A percentile compares a stretch with the other conserved stretches of the same genome.
Conservation (phyloP, 2,113 vertebrate genomes). For the Passer montanus region DNA sequence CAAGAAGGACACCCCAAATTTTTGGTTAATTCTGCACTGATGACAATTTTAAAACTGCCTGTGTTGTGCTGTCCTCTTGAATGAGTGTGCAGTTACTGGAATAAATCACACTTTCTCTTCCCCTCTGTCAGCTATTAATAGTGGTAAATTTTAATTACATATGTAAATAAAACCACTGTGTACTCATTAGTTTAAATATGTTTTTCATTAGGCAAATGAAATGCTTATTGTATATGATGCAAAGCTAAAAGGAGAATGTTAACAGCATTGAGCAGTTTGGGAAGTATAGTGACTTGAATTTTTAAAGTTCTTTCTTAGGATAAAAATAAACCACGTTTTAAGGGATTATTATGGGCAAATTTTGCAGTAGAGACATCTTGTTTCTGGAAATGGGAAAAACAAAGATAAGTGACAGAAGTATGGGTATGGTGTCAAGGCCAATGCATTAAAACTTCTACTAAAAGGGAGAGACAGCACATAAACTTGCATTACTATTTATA, state of each 20-base stretch:
- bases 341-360: neutral
- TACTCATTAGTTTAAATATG: constrained; percentile 74
- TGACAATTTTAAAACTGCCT: neutral
- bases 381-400: neutral
- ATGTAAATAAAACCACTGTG: constrained; percentile 69
- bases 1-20: neutral
- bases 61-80: neutral
- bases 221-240: constrained; percentile 46
- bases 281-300: neutral
- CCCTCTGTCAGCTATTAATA: constrained; percentile 65
- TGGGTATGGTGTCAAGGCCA: neutral
- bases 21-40: neutral
- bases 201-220: constrained; percentile 78
- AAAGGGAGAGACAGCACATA: neutral
- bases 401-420: neutral
- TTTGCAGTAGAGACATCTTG: neutral
- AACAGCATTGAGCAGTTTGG: neutral
- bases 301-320: neutral
- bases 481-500: neutral
- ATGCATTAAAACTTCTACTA: neutral
- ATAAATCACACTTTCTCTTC: constrained; percentile 62
- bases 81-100: constrained; percentile 20
- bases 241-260: constrained; percentile 59
- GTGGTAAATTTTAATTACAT: constrained; percentile 72
- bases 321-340: neutral